Conservation (phyloP, 2,888 invertebrate genomes). For the Clusia tigrina region DNA sequence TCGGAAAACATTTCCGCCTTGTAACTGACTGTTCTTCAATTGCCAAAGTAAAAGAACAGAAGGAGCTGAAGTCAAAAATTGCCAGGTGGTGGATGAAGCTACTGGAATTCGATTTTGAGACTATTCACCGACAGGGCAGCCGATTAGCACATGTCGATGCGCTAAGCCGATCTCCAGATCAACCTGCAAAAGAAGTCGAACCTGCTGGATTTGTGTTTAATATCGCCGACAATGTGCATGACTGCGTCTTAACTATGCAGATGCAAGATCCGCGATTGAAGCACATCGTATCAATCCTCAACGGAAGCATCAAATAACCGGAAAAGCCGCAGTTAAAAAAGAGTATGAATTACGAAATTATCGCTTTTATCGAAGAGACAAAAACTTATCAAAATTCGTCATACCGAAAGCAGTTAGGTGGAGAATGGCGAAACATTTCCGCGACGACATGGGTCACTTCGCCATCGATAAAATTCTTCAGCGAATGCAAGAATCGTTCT, state of each 20-base stretch:
- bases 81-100: not conserved
- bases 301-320: conserved; percentile 13
- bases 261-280: not conserved
- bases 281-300: conserved; percentile 7
- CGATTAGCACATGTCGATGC: conserved; percentile 29
- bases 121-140: conserved; percentile 16
- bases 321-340: conserved; percentile 26
- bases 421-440: conserved; percentile 31
- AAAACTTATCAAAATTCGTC: conserved; percentile 19
- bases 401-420: conserved; percentile 33
- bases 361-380: conserved; percentile 23
- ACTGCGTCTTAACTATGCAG: conserved; percentile 27
- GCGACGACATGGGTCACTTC: conserved; percentile 36
- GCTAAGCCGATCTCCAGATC: conserved; percentile 19
- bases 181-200: not conserved
- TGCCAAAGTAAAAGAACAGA: not conserved
- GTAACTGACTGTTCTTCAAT: conserved; percentile 29
- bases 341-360: conserved; percentile 29
- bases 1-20: conserved; percentile 39
- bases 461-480: conserved; percentile 34
- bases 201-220: conserved; percentile 16
- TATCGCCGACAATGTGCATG: conserved; percentile 15
- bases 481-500: conserved; percentile 27
- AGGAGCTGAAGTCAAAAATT: not conserved
- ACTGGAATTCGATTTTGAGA: not conserved